phyloP scores from a whole-genome alignment of 2,888 invertebrate species.

The Scaptomyza polygonia region DNA sequence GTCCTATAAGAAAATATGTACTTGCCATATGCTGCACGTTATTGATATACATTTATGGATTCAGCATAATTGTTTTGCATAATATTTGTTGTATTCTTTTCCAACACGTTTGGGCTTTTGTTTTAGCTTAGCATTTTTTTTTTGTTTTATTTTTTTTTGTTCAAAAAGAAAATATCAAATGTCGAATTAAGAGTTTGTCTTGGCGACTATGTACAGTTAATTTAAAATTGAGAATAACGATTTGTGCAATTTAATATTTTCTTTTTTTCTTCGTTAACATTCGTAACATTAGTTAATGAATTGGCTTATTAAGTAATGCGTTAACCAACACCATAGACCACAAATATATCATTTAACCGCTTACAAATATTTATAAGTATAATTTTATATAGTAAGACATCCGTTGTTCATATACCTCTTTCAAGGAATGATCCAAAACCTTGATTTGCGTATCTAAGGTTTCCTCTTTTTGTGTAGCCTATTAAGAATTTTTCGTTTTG shows the following conservation, averaged over 20 bases:
- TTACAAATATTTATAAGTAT: constrained; percentile 28
- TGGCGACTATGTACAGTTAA: constrained; percentile 79
- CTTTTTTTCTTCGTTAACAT: too few relatives aligned
- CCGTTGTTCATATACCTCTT: constrained; percentile 90
- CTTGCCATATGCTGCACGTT: constrained; percentile 69
- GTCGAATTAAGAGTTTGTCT: constrained; percentile 16
- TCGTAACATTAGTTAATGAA: constrained; percentile 3
- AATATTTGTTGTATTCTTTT: constrained; percentile 55
- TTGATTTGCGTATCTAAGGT: constrained; percentile 96
- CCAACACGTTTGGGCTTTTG: constrained; percentile 41
- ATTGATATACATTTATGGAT: constrained; percentile 53
- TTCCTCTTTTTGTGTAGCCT: constrained; percentile 98
- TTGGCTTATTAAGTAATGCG: constrained; percentile 19
- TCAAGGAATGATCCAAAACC: constrained; percentile 93
- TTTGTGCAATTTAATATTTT: constrained; percentile 84
- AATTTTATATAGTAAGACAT: constrained; percentile 24
- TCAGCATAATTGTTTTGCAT: constrained; percentile 25
- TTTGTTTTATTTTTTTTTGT: constrained; percentile 12
- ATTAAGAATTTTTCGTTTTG: constrained; percentile 63
- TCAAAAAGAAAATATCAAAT: constrained; percentile 77
- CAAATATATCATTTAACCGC: constrained; percentile 23
- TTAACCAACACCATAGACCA: constrained; percentile 74
- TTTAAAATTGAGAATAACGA: constrained; percentile 84
- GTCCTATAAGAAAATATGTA: constrained; percentile 49
- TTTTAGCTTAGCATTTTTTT: neutral